Percentiles rank a stretch among this genome's conserved stretches.
Conservation (phyloP, 2,888 invertebrate genomes). For the Pollenia labialis region DNA sequence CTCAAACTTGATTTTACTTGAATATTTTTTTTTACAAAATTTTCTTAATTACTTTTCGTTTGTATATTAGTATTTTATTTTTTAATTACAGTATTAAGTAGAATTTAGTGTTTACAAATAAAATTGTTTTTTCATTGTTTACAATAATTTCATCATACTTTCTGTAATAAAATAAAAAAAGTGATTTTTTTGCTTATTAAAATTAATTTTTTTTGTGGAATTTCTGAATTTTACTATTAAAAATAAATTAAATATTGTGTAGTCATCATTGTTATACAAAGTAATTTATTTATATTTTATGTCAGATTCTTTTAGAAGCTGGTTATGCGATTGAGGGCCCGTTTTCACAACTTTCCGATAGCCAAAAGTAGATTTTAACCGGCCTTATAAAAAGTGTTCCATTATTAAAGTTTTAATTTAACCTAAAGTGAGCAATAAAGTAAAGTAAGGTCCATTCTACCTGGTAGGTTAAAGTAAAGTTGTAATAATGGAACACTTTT, state of each 20-base stretch:
- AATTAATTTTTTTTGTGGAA: background rate
- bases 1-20: no score
- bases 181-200: background rate
- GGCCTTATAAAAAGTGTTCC: no score
- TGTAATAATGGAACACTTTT: no score
- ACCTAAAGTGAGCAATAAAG: no score
- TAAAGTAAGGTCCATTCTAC: no score
- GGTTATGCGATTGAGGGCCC: background rate
- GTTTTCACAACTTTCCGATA: no score
- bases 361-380: no score
- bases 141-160: conserved; percentile 26
- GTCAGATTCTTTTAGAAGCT: background rate
- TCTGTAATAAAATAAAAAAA: conserved; percentile 19
- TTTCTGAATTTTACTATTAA: conserved; percentile 42
- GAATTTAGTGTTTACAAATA: conserved; percentile 5
- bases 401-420: no score
- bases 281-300: conserved; percentile 34
- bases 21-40: no score
- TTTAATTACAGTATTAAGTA: background rate
- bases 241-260: conserved; percentile 51
- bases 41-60: background rate
- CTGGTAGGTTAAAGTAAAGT: no score
- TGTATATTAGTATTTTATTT: background rate
- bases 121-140: background rate
- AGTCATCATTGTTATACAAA: conserved; percentile 30